phyloP scores from a whole-genome alignment of 1,140 invertebrate genomes.

The Aphaenogaster floridana region DNA sequence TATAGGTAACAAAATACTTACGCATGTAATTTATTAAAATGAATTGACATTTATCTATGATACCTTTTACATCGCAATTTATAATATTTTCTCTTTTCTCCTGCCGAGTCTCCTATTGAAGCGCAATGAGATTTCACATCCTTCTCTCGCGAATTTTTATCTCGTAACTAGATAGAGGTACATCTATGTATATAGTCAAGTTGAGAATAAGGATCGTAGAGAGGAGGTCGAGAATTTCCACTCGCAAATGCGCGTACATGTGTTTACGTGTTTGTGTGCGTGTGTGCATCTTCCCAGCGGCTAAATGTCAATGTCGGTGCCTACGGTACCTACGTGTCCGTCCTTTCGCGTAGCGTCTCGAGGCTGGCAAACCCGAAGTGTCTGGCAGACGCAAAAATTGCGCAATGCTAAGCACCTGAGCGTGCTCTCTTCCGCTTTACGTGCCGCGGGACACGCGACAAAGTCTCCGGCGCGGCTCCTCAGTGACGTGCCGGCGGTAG shows the following conservation, averaged over 20 bases:
- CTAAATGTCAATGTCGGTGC: constrained; percentile 30
- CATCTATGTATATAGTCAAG: not conserved
- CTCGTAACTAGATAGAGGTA: not conserved
- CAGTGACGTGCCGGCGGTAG: constrained; percentile 77
- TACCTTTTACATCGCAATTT: not conserved
- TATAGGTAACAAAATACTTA: not conserved
- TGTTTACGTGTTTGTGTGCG: not conserved
- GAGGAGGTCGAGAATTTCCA: not conserved
- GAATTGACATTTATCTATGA: not conserved
- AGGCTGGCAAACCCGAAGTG: constrained; percentile 32
- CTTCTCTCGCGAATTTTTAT: not conserved
- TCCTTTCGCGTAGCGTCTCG: not conserved
- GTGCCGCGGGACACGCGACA: constrained; percentile 82
- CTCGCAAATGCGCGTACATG: not conserved
- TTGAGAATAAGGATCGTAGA: constrained; percentile 13
- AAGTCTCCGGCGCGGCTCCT: constrained; percentile 69
- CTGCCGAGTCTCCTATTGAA: not conserved
- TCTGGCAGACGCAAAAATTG: constrained; percentile 66
- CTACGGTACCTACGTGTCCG: not conserved
- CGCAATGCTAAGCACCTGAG: constrained; percentile 79
- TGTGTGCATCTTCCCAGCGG: constrained; percentile 12
- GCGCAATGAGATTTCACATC: not conserved
- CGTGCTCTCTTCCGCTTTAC: constrained; percentile 84
- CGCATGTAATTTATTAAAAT: not conserved
- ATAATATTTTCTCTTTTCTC: not conserved